Conservation (phyloP, 2,797 vertebrate species). For the Euphonia xanthogaster region DNA sequence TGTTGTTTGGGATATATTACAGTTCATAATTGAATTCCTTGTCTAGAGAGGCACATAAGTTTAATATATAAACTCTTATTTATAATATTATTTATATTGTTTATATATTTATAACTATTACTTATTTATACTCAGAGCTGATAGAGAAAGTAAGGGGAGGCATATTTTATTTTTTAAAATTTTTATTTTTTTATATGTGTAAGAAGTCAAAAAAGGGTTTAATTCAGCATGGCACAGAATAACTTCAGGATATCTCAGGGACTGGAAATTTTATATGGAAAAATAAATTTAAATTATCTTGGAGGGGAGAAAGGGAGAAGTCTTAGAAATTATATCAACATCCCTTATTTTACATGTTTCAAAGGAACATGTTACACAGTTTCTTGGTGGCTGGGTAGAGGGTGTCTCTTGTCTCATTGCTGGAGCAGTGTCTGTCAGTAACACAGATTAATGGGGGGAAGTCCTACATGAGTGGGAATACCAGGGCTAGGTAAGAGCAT, state of each 20-base stretch:
- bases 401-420: not conserved
- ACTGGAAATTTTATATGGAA: too few relatives aligned
- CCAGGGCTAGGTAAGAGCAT: not conserved
- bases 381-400: not conserved
- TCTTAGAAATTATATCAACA: not conserved
- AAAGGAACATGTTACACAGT: too few relatives aligned
- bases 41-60: not conserved
- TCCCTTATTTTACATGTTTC: not conserved
- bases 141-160: not conserved
- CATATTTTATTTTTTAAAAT: not conserved
- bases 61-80: not conserved
- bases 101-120: not conserved
- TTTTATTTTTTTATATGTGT: not conserved
- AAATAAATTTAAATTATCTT: not conserved
- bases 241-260: not conserved
- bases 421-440: not conserved
- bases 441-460: not conserved
- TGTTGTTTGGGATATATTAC: not conserved
- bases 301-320: accelerated
- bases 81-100: not conserved
- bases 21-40: not conserved
- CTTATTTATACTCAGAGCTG: not conserved
- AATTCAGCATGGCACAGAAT: not conserved
- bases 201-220: not conserved
- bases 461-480: accelerated